Conservation (phyloP, 1,140 invertebrate genomes). For the Musca domestica region DNA sequence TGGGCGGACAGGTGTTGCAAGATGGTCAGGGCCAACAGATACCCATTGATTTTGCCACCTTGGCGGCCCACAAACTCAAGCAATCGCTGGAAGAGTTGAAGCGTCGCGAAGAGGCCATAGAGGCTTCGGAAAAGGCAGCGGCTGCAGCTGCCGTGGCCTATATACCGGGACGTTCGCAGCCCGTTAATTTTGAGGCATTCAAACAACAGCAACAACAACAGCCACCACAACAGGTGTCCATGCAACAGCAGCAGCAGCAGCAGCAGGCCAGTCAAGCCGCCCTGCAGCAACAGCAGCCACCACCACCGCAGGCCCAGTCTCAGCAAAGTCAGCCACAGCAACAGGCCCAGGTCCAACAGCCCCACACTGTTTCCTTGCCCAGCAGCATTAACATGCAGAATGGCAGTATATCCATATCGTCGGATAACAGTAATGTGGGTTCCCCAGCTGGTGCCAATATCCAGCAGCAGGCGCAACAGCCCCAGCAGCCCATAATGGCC, state of each 20-base stretch:
- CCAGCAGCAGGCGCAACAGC: not conserved
- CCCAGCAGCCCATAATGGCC: not conserved
- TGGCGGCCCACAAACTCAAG: constrained; percentile 45
- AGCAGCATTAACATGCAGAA: constrained; percentile 54
- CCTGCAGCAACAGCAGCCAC: not conserved
- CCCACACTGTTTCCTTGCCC: constrained; percentile 56
- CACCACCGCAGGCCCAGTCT: constrained; percentile 8
- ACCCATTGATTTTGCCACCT: constrained; percentile 46
- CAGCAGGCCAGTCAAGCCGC: not conserved
- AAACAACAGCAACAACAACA: constrained; percentile 26
- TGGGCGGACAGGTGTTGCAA: constrained; percentile 6
- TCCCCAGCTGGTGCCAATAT: not conserved
- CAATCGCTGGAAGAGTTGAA: constrained; percentile 47
- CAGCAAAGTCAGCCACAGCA: constrained; percentile 4
- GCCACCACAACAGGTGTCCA: constrained; percentile 5
- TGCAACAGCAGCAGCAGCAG: constrained; percentile 10
- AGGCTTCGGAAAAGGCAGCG: constrained; percentile 30
- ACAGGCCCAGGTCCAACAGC: constrained; percentile 40
- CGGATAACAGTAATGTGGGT: constrained; percentile 26
- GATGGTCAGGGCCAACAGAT: constrained; percentile 32
- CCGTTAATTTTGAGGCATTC: constrained; percentile 10
- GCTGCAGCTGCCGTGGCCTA: constrained; percentile 24
- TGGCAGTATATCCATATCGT: constrained; percentile 29
- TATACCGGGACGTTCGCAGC: constrained; percentile 24
- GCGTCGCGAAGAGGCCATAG: constrained; percentile 43